These are phyloP conservation scores for Drosophila hamatofila DNA, from an alignment of 2,888 invertebrate species.

Conservation along the genomic window DNA sequence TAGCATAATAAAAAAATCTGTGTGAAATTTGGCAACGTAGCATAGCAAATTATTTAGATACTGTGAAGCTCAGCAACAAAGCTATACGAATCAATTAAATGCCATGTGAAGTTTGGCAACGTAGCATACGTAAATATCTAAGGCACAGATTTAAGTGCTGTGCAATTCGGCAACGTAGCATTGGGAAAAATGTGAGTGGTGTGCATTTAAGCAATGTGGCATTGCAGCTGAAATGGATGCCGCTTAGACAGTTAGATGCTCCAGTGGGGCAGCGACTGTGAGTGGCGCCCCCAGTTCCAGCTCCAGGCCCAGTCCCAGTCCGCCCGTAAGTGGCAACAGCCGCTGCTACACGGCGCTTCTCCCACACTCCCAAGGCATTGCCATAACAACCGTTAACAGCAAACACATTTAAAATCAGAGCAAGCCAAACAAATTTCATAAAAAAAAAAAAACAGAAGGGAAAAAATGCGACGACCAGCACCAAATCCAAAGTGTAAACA, in stretches of 20 bases:
- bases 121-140: not conserved
- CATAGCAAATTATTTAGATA: not conserved
- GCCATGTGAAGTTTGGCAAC: conserved; percentile 3
- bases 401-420: conserved; percentile 73
- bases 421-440: conserved; percentile 68
- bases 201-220: conserved; percentile 16
- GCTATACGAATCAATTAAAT: not conserved
- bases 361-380: conserved; percentile 46
- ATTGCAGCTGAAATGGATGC: conserved; percentile 43
- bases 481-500: conserved; percentile 82
- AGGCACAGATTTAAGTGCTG: not conserved
- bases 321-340: conserved; percentile 60
- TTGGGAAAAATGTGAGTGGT: conserved; percentile 9
- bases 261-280: conserved; percentile 17
- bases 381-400: conserved; percentile 78
- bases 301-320: not conserved
- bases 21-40: conserved; percentile 15
- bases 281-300: conserved; percentile 4
- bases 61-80: not conserved
- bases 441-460: conserved; percentile 11
- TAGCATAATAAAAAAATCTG: not conserved
- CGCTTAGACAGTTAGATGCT: conserved; percentile 50
- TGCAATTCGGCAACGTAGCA: conserved; percentile 16
- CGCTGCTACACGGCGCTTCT: conserved; percentile 57
- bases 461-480: conserved; percentile 63